Evolutionary conservation across 2,113 vertebrate genomes (phyloP).

Genomic region (Trichechus manatus): DNA sequence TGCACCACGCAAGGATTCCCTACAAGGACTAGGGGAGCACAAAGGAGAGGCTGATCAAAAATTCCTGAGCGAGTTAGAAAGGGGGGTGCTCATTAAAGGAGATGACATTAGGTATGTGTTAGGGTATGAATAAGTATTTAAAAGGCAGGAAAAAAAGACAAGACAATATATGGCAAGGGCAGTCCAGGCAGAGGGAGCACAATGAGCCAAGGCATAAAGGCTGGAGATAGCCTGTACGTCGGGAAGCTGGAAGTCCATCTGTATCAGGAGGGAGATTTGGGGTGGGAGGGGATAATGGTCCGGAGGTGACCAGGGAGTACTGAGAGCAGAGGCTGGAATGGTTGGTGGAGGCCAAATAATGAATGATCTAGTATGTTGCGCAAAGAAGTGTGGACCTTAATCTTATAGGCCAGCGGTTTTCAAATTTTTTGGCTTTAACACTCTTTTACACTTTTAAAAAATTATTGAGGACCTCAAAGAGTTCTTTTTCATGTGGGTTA

Average conservation of each 20-base stretch:
- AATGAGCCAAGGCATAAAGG: neutral
- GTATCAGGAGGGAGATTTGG: neutral
- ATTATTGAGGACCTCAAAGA: neutral
- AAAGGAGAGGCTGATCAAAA: neutral
- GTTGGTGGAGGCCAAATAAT: neutral
- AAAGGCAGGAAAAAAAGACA: neutral
- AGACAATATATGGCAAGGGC: neutral
- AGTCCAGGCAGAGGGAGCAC: neutral
- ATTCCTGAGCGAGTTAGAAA: neutral
- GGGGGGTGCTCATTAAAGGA: neutral
- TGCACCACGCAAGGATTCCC: no score
- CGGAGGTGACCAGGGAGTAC: neutral
- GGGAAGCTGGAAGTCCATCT: rapidly evolving
- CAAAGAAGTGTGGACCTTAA: neutral
- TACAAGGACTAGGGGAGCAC: no score
- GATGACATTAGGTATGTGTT: neutral
- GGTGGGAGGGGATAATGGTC: no score
- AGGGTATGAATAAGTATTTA: neutral
- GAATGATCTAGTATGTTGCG: neutral
- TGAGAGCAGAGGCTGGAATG: neutral
- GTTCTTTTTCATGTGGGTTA: neutral
- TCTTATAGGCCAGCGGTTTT: neutral
- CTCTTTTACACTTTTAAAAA: conserved; percentile 11
- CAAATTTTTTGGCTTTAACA: neutral
- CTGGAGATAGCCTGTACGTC: neutral